A percentile compares a stretch with the other conserved stretches of the same genome.
These are phyloP conservation scores for Heteromurus nitidus DNA, from an alignment of 2,888 invertebrate genomes.

Conservation along the genomic window DNA sequence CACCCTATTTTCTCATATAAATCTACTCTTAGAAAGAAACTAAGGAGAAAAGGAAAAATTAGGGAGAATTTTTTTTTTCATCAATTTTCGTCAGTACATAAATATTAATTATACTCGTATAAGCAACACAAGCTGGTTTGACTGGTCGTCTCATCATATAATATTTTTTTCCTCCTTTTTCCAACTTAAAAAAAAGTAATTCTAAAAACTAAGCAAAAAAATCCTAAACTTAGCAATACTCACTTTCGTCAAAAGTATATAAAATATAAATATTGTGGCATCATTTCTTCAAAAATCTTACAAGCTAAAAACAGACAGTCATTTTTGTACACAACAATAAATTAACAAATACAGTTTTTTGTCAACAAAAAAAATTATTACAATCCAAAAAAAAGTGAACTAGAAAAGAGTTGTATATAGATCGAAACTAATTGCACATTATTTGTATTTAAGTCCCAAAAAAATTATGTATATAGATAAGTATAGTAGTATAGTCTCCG, in stretches of 20 bases:
- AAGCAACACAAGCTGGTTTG: slow-evolving; percentile 64
- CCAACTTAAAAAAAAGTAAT: slow-evolving; percentile 23
- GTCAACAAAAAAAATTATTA: background rate
- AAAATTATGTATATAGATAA: too few species aligned
- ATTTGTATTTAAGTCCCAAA: slow-evolving; percentile 22
- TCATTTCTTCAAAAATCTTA: slow-evolving; percentile 39
- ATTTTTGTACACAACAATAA: slow-evolving; percentile 44
- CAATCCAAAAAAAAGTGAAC: slow-evolving; percentile 24
- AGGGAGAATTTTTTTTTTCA: too few species aligned
- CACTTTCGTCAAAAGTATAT: slow-evolving; percentile 22
- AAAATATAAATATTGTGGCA: slow-evolving; percentile 47
- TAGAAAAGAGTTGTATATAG: slow-evolving; percentile 58
- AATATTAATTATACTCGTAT: too few species aligned
- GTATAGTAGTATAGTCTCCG: background rate
- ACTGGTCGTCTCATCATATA: slow-evolving; percentile 61
- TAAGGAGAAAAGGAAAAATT: background rate
- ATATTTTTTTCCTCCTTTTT: too few species aligned
- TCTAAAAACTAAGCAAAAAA: background rate
- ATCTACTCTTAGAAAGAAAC: background rate
- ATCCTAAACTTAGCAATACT: background rate
- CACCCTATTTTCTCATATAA: background rate
- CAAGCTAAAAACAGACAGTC: slow-evolving; percentile 22
- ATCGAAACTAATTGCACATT: slow-evolving; percentile 60
- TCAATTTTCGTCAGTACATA: background rate
- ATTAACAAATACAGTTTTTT: background rate